Evolutionary conservation across 2,888 invertebrate genomes (phyloP), one percentile per base, ranked within the genome.

Genomic region (Augiades crinisus): DNA sequence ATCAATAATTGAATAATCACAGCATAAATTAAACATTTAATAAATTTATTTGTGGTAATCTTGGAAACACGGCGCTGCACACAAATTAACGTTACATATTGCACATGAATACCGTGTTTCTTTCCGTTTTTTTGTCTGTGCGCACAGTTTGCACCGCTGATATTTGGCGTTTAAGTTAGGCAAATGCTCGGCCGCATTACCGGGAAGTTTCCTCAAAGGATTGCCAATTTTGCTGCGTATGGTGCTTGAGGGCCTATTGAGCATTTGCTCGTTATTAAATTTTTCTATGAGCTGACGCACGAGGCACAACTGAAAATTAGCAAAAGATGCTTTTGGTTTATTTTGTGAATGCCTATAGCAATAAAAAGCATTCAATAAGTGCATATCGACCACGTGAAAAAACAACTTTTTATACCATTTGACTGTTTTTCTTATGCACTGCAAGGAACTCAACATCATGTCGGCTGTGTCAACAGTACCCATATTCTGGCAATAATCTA

Each of bases 401-500:
- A 54, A 49, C 31, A 59, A 6, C 17, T 56, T 60, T 40, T 58
- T 56, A 13, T 58, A 53, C 58, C 59, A 60, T 49, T 56, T 57
- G n/a, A 31, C 46, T 8, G 51, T 27, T 55, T 58, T 60, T 22
- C 22, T 17, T 41, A 60, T 53, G 44, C 60, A 57, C 22, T 46
- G 21, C 37, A 61, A 50, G n/a, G 60, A 53, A n/a, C 41, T 46
- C 22, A 55, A 10, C 22, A 60, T 31, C 58, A 61, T 61, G 12
- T 59, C 47, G 17, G 59, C 56, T 5, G 54, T 60, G 24, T 59
- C 59, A 13, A 61, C 58, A 45, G 50, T 54, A 2, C 55, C 57
- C 59, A 62, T 61, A 47, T 57, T 59, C 50, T 55, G 54, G 1
- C 55, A 49, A 19, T 62, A 62, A 17, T 59, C 60, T 37, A 62